These are phyloP conservation scores for Oryzias melastigma DNA, from an alignment of 2,113 vertebrate species.

Conservation along the genomic window DNA sequence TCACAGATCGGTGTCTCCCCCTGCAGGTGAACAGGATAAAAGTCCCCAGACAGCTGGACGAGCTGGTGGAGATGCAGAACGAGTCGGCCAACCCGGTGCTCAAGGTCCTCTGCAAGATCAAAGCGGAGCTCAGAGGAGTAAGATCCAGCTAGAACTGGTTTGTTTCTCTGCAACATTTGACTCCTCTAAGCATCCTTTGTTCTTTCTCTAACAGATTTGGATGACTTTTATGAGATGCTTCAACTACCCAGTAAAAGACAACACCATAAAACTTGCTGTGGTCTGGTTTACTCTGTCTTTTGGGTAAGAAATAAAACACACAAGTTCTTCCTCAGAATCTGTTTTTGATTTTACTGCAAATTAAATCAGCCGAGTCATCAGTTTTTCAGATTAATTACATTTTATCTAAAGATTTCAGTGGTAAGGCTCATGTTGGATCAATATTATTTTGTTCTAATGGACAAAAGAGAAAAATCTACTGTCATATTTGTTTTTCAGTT, in stretches of 20 bases:
- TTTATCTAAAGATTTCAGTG: constrained; percentile 2
- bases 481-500: no score
- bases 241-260: constrained; percentile 90
- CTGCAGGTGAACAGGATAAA: constrained; percentile 96
- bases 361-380: constrained; percentile 6
- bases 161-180: not conserved
- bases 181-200: not conserved
- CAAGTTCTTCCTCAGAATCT: constrained; percentile 1
- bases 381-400: constrained; percentile 10
- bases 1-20: constrained; percentile 50
- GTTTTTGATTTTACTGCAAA: not conserved
- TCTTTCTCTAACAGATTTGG: constrained; percentile 83
- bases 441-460: not conserved
- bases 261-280: constrained; percentile 87
- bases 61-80: constrained; percentile 92
- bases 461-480: no score
- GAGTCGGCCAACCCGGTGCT: constrained; percentile 86
- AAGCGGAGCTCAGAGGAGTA: constrained; percentile 88
- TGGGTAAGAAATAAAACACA: constrained; percentile 80
- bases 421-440: constrained; percentile 5
- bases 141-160: not conserved
- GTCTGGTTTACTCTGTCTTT: constrained; percentile 98
- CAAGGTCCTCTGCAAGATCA: constrained; percentile 86
- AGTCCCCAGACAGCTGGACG: constrained; percentile 92
- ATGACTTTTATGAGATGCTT: constrained; percentile 92